phyloP scores from a whole-genome alignment of 1,140 invertebrate species.

The Megalonaias nervosa region DNA sequence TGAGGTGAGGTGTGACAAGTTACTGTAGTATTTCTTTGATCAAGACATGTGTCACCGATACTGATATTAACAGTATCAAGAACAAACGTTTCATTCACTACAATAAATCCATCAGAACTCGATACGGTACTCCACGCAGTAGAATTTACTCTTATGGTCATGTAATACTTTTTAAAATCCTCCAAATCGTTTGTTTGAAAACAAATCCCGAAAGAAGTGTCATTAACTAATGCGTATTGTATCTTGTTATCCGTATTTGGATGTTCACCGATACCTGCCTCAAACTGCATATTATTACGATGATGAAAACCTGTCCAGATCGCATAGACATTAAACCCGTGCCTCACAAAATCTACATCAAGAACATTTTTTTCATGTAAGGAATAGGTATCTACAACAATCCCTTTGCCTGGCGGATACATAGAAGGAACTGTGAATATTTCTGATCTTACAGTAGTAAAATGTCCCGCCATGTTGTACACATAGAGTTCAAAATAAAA shows the following conservation, averaged over 20 bases:
- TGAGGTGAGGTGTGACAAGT: neutral
- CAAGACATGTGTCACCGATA: slow-evolving; percentile 11
- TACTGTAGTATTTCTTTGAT: neutral
- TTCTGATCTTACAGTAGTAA: neutral
- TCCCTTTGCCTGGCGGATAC: slow-evolving; percentile 33
- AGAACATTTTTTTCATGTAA: neutral
- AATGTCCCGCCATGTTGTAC: slow-evolving; percentile 30
- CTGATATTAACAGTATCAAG: neutral
- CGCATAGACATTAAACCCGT: slow-evolving; percentile 32
- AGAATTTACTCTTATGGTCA: slow-evolving; percentile 4
- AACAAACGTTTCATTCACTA: slow-evolving; percentile 9
- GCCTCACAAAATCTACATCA: slow-evolving; percentile 15
- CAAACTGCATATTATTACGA: slow-evolving; percentile 28
- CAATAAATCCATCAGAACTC: slow-evolving; percentile 26
- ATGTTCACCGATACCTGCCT: slow-evolving; percentile 38
- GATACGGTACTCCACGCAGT: neutral
- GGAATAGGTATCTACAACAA: slow-evolving; percentile 37
- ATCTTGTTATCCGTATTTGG: slow-evolving; percentile 23
- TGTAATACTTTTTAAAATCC: slow-evolving; percentile 6
- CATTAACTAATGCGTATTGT: slow-evolving; percentile 2
- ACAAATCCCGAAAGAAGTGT: neutral
- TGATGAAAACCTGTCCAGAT: slow-evolving; percentile 42
- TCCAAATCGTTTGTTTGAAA: slow-evolving; percentile 1
- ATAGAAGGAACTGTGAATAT: slow-evolving; percentile 36
- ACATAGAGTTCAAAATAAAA: slow-evolving; percentile 17